A percentile compares a stretch with the other conserved stretches of the same genome.
These are phyloP conservation scores for Nomia melanderi DNA, from an alignment of 1,140 invertebrate species.

Conservation along the genomic window DNA sequence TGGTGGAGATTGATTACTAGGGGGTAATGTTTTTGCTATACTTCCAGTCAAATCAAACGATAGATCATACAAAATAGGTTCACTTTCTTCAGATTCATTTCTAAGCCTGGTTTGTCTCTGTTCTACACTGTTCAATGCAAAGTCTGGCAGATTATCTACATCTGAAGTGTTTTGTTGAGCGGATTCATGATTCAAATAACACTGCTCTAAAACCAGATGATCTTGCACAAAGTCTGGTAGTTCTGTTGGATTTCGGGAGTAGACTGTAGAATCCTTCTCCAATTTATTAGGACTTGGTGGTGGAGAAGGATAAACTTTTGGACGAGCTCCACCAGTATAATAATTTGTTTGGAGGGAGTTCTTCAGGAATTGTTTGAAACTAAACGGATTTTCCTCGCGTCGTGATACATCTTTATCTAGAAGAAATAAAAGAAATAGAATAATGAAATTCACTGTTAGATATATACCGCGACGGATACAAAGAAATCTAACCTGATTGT, in stretches of 20 bases:
- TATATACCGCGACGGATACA: background rate
- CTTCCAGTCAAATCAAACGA: slow-evolving; percentile 74
- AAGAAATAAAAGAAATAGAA: background rate
- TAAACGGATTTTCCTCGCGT: slow-evolving; percentile 88
- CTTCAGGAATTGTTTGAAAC: slow-evolving; percentile 90
- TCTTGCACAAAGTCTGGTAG: slow-evolving; percentile 84
- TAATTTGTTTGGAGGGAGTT: slow-evolving; percentile 75
- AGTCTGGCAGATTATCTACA: slow-evolving; percentile 81
- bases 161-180: slow-evolving; percentile 66
- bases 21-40: slow-evolving; percentile 56
- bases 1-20: slow-evolving; percentile 49
- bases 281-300: slow-evolving; percentile 55
- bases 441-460: background rate
- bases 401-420: slow-evolving; percentile 76
- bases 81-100: slow-evolving; percentile 60
- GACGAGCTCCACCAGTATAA: slow-evolving; percentile 81
- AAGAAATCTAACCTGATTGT: slow-evolving; percentile 54
- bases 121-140: slow-evolving; percentile 75
- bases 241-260: slow-evolving; percentile 79
- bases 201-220: slow-evolving; percentile 83
- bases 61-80: slow-evolving; percentile 50
- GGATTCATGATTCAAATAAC: slow-evolving; percentile 76
- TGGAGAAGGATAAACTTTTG: slow-evolving; percentile 80
- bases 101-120: slow-evolving; percentile 62
- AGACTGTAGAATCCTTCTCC: slow-evolving; percentile 67